These are phyloP conservation scores for Phyllostomus hastatus DNA, from an alignment of 2,113 vertebrate genomes.

Conservation along the genomic window DNA sequence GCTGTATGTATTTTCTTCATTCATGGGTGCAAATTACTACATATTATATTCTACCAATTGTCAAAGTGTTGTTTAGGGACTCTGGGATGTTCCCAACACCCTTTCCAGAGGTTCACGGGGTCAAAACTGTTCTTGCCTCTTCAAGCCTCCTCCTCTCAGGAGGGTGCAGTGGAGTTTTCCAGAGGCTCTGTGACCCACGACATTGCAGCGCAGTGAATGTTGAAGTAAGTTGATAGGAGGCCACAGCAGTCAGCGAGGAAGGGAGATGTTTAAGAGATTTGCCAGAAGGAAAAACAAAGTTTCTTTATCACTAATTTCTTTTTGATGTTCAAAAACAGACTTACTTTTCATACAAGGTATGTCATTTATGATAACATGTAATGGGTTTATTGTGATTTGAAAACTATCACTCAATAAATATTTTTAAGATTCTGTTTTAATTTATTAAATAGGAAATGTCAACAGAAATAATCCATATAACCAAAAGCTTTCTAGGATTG, in stretches of 20 bases:
- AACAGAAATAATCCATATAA: not conserved
- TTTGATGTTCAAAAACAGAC: not conserved
- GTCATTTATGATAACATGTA: not conserved
- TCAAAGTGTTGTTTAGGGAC: not conserved
- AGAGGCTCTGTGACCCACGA: not conserved
- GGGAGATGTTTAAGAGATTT: not conserved
- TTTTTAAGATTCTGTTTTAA: not conserved
- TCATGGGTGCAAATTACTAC: not conserved
- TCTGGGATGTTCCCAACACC: not conserved
- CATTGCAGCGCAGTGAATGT: not conserved
- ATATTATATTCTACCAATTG: not conserved
- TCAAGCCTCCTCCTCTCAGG: not conserved
- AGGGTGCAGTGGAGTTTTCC: not conserved
- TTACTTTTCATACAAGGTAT: not conserved
- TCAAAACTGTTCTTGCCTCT: not conserved
- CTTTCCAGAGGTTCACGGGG: not conserved
- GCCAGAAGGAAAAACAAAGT: not conserved
- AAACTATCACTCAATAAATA: not conserved
- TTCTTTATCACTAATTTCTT: not conserved
- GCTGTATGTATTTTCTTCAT: not conserved
- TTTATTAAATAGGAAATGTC: not conserved
- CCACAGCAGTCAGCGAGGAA: not conserved
- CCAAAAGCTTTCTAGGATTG: not conserved
- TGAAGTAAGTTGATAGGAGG: not conserved
- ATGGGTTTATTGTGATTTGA: not conserved